phyloP scores from a whole-genome alignment of 2,113 vertebrate genomes.

The Panthera leo region DNA sequence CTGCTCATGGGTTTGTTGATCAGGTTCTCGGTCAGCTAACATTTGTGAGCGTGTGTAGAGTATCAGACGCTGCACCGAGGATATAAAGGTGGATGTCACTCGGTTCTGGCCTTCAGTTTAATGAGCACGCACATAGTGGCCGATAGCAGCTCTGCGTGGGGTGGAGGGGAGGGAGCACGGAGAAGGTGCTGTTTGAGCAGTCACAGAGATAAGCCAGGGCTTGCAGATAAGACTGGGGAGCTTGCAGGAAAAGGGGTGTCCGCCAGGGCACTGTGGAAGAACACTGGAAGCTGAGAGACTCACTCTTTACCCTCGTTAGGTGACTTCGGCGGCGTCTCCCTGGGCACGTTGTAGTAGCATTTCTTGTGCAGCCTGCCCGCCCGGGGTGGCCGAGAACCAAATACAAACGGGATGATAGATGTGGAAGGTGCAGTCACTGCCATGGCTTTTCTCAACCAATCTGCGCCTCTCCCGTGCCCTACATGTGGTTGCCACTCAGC shows the following conservation, averaged over 20 bases:
- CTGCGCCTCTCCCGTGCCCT: background rate
- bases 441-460: background rate
- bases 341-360: fast-evolving
- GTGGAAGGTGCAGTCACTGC: too few species aligned
- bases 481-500: background rate
- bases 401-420: background rate
- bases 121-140: background rate
- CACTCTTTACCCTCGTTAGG: background rate
- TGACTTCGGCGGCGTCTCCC: background rate
- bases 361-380: background rate
- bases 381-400: fast-evolving
- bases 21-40: background rate
- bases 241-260: background rate
- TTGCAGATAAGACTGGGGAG: background rate
- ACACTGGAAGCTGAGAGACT: background rate
- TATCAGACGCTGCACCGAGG: background rate
- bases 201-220: background rate
- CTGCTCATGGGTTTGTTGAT: background rate
- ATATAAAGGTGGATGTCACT: background rate
- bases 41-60: background rate
- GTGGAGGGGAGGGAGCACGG: background rate
- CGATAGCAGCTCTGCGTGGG: background rate
- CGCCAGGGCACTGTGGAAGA: background rate
- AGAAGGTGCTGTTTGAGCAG: too few species aligned
- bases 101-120: background rate